Evolutionary conservation across 2,113 vertebrate genomes (phyloP), one percentile per base, ranked within the genome.

Genomic region (Varanus komodoensis): DNA sequence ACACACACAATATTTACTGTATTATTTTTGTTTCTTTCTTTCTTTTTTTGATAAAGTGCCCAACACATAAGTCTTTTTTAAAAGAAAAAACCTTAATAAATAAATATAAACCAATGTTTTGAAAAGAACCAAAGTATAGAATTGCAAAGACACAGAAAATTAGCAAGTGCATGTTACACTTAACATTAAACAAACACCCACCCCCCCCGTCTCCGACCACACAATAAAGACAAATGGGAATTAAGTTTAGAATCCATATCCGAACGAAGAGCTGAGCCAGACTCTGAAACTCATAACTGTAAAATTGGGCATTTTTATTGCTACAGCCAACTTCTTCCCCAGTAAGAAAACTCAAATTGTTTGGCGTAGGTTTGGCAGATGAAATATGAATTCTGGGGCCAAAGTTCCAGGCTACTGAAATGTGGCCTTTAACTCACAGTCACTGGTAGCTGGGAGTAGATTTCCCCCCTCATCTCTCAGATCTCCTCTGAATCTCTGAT

Each of bases 21-120:
- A 52, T 68, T 67, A 8, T 0, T 27, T 44, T 25, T 52, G 71
- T 25, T 14, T 25, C 11, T 54, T 54, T 54, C 11, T 9, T 87
- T 81, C 8, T 48, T 81, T 52, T 64, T 95, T 95, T 92, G 93
- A 96, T 97, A 97, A 96, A 96, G 96, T 96, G 96, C 96, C 96
- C 93, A 95, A 97, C 94, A 97, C 93, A 94, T 93, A 96, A 93
- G 90, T 71, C 73, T 94, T 78, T 8, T 87, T 34, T 73, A 64
- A 38, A 34, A 34, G 64, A 48, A 75, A 61, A 78, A 78, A 23
- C 17, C 54, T 54, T 7, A 54, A 64, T 19, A 15, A 64, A 64
- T 64, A 64, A 64, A 64, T 64, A 21, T 27, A 67, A 84, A 84
- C 82, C 6, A 23, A 68, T n/a, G 29, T 93, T 92, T 91, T 92